phyloP scores from a whole-genome alignment of 2,113 vertebrate species.

The Callorhinus ursinus region DNA sequence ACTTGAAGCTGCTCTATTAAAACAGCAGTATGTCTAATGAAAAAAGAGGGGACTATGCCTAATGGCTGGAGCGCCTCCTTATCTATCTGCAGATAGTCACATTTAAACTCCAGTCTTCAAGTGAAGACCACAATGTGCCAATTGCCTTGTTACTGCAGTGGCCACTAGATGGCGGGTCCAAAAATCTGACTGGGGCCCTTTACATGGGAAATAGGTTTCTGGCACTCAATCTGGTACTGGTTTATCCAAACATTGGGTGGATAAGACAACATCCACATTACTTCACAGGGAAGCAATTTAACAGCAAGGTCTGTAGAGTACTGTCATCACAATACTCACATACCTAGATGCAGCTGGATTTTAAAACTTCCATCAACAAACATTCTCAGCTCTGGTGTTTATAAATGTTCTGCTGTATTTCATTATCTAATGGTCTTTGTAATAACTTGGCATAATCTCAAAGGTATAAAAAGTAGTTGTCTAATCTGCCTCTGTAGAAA shows the following conservation, averaged over 20 bases:
- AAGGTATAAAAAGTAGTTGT: conserved; percentile 17
- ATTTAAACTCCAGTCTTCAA: conserved; percentile 13
- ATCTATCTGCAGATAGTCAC: conserved; percentile 23
- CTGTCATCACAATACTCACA: background rate
- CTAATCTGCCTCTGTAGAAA: background rate
- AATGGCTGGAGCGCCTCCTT: background rate
- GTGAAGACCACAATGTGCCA: background rate
- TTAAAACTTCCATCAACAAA: background rate
- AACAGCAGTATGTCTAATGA: background rate
- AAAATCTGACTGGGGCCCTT: conserved; percentile 48
- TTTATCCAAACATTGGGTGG: background rate
- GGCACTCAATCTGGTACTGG: background rate
- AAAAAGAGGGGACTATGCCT: background rate
- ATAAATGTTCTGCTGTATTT: conserved; percentile 33
- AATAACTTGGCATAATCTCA: background rate
- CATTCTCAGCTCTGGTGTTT: conserved; percentile 22
- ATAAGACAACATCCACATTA: background rate
- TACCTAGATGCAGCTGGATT: background rate
- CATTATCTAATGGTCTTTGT: background rate
- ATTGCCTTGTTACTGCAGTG: conserved; percentile 41
- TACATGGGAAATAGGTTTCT: background rate
- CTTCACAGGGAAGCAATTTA: background rate
- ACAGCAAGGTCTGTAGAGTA: background rate
- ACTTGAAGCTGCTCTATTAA: conserved; percentile 58
- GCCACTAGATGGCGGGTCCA: conserved; percentile 80